Evolutionary conservation across 2,113 vertebrate genomes (phyloP).

Genomic region (Entelurus aequoreus): DNA sequence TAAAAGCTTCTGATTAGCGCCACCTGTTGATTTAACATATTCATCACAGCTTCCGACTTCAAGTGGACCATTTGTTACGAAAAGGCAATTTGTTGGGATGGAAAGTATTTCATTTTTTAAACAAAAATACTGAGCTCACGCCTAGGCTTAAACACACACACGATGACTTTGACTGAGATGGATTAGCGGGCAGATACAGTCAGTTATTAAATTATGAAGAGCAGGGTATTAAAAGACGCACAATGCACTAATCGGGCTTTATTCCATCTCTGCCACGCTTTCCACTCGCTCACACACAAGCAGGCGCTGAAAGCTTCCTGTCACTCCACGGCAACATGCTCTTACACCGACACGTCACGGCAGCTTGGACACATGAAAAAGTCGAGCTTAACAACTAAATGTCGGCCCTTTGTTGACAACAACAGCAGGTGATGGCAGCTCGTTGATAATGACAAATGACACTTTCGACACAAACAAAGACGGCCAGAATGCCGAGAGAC

Average conservation of each 20-base stretch:
- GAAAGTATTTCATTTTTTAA: neutral
- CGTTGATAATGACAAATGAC: neutral
- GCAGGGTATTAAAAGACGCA: conserved; percentile 28
- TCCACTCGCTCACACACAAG: neutral
- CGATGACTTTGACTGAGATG: conserved; percentile 38
- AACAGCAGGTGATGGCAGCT: neutral
- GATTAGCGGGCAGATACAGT: conserved; percentile 38
- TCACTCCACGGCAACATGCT: conserved; percentile 6
- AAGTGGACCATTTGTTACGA: neutral
- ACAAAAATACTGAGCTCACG: neutral
- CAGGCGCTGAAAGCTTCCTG: conserved; percentile 3
- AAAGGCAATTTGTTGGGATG: neutral
- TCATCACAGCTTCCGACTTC: too few relatives aligned
- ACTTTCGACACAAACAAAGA: conserved; percentile 10
- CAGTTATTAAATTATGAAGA: conserved; percentile 33
- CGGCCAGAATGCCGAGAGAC: conserved; percentile 6
- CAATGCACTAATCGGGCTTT: conserved; percentile 37
- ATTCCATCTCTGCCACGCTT: conserved; percentile 7
- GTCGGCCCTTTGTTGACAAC: neutral
- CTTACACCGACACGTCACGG: neutral
- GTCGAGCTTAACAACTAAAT: too few relatives aligned
- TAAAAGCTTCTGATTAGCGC: neutral
- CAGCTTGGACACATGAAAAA: too few relatives aligned
- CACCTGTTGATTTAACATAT: too few relatives aligned
- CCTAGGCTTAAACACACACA: neutral